phyloP scores from a whole-genome alignment of 2,888 invertebrate species.

The Microctonus hyperodae region DNA sequence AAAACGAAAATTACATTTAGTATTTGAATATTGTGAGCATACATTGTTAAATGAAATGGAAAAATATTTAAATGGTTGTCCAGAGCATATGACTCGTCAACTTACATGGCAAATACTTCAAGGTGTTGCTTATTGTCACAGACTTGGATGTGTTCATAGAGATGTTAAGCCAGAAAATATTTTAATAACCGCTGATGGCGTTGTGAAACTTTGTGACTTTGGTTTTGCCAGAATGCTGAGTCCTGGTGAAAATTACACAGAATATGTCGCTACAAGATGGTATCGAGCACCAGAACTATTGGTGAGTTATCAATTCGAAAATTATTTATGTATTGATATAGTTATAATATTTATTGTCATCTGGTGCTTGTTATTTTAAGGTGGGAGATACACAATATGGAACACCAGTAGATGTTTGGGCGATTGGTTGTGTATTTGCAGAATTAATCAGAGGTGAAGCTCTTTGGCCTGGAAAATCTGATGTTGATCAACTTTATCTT shows the following conservation, averaged over 20 bases:
- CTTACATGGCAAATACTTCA: conserved; percentile 95
- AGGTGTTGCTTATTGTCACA: conserved; percentile 96
- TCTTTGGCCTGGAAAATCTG: conserved; percentile 98
- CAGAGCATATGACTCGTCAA: conserved; percentile 88
- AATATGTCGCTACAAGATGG: conserved; percentile 99
- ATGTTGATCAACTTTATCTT: conserved; percentile 96
- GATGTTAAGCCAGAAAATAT: conserved; percentile 99
- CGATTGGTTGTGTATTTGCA: conserved; percentile 92
- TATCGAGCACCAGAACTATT: conserved; percentile 96
- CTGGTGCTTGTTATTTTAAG: too few species aligned
- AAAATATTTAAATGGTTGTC: conserved; percentile 91
- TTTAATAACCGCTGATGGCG: conserved; percentile 87
- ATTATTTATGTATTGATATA: too few species aligned
- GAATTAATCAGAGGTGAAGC: conserved; percentile 90
- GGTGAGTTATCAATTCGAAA: conserved; percentile 44
- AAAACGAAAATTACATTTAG: conserved; percentile 93
- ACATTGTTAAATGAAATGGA: conserved; percentile 97
- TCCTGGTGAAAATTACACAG: conserved; percentile 97
- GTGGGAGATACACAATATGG: conserved; percentile 96
- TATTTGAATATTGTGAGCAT: conserved; percentile 98
- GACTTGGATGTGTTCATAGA: conserved; percentile 94
- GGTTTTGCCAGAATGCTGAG: conserved; percentile 97
- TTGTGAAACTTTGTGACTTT: conserved; percentile 97
- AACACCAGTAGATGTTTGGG: conserved; percentile 97
- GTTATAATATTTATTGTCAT: too few species aligned